Conservation (phyloP, 2,113 vertebrate genomes). For the Arenaria interpres region DNA sequence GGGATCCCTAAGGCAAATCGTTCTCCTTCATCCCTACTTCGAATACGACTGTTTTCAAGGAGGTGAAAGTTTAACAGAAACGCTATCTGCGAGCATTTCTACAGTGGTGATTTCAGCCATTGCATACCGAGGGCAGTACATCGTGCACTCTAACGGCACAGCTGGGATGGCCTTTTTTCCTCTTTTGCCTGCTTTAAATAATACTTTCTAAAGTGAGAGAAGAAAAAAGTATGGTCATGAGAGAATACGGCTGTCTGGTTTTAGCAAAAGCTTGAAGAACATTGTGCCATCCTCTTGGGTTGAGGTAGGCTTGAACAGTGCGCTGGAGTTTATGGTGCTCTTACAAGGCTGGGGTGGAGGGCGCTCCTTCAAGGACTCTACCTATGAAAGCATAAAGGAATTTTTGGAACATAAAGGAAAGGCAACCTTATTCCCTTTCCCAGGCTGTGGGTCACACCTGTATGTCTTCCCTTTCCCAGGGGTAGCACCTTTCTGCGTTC, state of each 20-base stretch:
- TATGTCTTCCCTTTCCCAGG: not conserved
- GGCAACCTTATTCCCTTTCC: not conserved
- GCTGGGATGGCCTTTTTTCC: not conserved
- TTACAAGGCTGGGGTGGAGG: not conserved
- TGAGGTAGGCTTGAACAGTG: not conserved
- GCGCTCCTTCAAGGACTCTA: not conserved
- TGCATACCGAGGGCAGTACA: not conserved
- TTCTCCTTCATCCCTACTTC: constrained; percentile 34
- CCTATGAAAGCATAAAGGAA: not conserved
- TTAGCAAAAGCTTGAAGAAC: not conserved
- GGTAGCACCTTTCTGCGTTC: not conserved
- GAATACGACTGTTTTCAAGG: not conserved
- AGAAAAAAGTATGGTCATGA: not conserved
- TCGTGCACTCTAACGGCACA: not conserved
- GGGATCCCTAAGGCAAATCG: constrained; percentile 48
- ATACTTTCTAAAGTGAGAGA: not conserved
- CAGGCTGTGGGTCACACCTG: not conserved
- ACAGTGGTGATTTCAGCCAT: not conserved
- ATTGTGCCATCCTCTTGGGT: not conserved
- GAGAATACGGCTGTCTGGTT: not conserved
- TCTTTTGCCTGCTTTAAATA: not conserved
- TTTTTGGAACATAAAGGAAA: not conserved
- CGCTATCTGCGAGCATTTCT: not conserved
- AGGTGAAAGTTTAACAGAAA: constrained; percentile 58
- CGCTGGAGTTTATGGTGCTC: not conserved